Evolutionary conservation across 2,888 invertebrate species (phyloP).

Genomic region (Ophioninae sp.): DNA sequence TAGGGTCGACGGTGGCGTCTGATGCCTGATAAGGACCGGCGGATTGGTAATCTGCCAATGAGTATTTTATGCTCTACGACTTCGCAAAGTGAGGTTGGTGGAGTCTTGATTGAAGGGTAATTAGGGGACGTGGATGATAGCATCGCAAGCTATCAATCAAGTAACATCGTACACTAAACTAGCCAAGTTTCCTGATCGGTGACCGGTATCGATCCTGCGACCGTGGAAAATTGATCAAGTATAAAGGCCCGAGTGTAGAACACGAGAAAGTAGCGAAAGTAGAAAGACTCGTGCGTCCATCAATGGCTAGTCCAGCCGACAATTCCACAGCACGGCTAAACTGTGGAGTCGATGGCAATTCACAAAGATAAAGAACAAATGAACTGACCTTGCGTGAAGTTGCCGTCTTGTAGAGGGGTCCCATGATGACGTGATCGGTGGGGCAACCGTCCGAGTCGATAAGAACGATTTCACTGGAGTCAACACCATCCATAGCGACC

Average conservation of each 20-base stretch:
- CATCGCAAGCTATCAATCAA: background rate
- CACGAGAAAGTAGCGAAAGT: no score
- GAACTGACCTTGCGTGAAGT: constrained; percentile 88
- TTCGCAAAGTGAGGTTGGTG: background rate
- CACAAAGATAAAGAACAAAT: background rate
- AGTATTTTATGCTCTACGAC: background rate
- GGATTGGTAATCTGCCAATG: background rate
- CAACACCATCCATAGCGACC: constrained; percentile 96
- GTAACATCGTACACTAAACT: background rate
- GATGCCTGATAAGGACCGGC: no score
- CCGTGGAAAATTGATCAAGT: no score
- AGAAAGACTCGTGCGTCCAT: no score
- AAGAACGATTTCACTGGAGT: constrained; percentile 94
- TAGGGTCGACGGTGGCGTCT: no score
- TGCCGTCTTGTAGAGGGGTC: constrained; percentile 92
- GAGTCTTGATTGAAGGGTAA: background rate
- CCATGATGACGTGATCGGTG: constrained; percentile 97
- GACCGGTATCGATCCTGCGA: background rate
- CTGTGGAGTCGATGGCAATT: background rate
- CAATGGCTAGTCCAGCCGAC: no score
- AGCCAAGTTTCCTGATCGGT: background rate
- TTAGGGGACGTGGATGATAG: background rate
- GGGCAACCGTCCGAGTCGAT: constrained; percentile 96
- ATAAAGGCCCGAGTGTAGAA: no score
- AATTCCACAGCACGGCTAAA: no score